phyloP scores from a whole-genome alignment of 2,888 invertebrate genomes.

The Atrina japonica region DNA sequence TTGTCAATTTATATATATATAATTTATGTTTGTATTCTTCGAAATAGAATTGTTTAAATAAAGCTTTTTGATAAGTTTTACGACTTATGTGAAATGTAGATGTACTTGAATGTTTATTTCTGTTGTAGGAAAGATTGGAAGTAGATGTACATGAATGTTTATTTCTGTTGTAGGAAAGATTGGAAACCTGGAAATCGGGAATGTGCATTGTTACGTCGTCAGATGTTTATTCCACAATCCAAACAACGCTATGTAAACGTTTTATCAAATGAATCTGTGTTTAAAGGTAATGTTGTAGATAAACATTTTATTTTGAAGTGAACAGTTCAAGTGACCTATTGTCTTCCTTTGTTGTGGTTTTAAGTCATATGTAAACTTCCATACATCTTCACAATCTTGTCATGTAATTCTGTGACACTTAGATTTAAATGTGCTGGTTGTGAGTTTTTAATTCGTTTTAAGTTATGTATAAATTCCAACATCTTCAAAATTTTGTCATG shows the following conservation, averaged over 20 bases:
- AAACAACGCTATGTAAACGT: slow-evolving; percentile 76
- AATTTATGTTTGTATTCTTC: no score
- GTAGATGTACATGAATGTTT: no score
- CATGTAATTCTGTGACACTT: background rate
- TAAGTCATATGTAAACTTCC: no score
- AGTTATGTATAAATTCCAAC: background rate
- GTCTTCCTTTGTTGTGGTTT: no score
- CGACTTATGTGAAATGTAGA: no score
- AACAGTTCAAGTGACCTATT: no score
- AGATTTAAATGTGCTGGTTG: background rate
- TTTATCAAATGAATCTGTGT: slow-evolving; percentile 80
- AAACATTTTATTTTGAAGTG: slow-evolving; percentile 64
- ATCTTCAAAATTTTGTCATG: no score
- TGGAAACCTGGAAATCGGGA: slow-evolving; percentile 78
- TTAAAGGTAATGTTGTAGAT: no score
- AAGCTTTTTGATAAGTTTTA: no score
- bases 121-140: slow-evolving; percentile 75
- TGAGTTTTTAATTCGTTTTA: background rate
- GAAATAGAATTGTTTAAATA: no score
- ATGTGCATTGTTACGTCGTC: slow-evolving; percentile 69
- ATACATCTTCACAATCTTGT: no score
- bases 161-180: slow-evolving; percentile 63
- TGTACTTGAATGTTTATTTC: background rate
- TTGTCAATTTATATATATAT: no score
- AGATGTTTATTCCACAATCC: slow-evolving; percentile 74